Conservation (phyloP, 1,140 invertebrate species). For the Drosophila dunni region DNA sequence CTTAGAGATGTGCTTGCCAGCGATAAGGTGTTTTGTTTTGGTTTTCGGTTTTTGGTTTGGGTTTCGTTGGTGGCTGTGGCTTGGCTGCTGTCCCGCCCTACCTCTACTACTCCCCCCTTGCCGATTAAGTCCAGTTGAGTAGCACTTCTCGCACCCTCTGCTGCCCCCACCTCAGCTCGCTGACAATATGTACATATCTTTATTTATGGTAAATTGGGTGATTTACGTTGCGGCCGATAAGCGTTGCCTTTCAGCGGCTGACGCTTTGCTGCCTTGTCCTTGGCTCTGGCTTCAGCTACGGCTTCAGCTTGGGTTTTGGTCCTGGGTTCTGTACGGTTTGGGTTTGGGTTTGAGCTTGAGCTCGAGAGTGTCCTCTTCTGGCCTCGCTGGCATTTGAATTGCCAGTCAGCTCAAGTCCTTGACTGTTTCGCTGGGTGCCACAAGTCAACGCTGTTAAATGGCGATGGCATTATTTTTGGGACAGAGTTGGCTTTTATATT, state of each 20-base stretch:
- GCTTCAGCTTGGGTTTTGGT: too few relatives aligned
- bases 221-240: conserved; percentile 83
- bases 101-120: neutral
- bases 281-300: conserved; percentile 28
- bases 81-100: conserved; percentile 23
- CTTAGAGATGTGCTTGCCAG: conserved; percentile 77
- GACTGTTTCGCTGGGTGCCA: conserved; percentile 43
- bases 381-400: conserved; percentile 69
- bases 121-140: conserved; percentile 1
- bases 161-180: conserved; percentile 23
- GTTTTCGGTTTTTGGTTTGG: conserved; percentile 44
- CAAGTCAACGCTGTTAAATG: conserved; percentile 63
- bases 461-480: conserved; percentile 55
- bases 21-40: conserved; percentile 82
- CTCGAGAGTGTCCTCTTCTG: neutral
- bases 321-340: too few relatives aligned
- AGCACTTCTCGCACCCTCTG: neutral
- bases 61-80: conserved; percentile 17
- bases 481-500: conserved; percentile 63
- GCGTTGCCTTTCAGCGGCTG: conserved; percentile 77
- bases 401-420: conserved; percentile 69
- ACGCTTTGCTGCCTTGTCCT: conserved; percentile 46
- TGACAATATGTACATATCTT: conserved; percentile 83
- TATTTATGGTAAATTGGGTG: conserved; percentile 83
- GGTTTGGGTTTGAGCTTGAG: too few relatives aligned